Evolutionary conservation across 2,888 invertebrate genomes (phyloP).

Genomic region (Nemoura dubitans): DNA sequence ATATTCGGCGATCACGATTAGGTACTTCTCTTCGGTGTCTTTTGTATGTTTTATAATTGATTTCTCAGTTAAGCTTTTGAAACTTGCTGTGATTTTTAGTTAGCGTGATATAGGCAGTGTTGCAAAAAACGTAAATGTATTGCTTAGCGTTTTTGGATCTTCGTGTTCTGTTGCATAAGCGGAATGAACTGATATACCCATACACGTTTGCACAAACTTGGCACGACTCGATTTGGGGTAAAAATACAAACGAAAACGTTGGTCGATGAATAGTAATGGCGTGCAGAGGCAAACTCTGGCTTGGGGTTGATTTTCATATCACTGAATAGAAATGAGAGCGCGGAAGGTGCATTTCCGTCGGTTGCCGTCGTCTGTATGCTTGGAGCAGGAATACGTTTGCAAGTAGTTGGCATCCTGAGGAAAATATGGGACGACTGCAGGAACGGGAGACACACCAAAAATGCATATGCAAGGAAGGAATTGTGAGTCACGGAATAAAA

Average conservation of each 20-base stretch:
- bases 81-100: too few relatives aligned
- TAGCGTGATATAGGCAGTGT: too few relatives aligned
- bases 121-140: too few relatives aligned
- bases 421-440: not conserved
- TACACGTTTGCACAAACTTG: too few relatives aligned
- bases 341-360: not conserved
- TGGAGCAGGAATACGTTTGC: not conserved
- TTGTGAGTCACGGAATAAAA: not conserved
- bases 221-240: not conserved
- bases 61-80: too few relatives aligned
- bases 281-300: not conserved
- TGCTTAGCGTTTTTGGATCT: too few relatives aligned
- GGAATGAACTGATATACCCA: too few relatives aligned
- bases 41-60: too few relatives aligned
- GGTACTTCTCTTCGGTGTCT: too few relatives aligned
- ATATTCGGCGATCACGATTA: too few relatives aligned
- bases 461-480: slow-evolving; percentile 2
- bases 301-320: not conserved
- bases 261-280: not conserved
- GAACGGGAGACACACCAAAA: not conserved
- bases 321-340: not conserved
- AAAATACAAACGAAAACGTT: not conserved
- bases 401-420: not conserved
- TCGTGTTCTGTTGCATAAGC: too few relatives aligned
- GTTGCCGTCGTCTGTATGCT: not conserved